These are phyloP conservation scores for Caenorhabditis sp. DNA, from an alignment of 2,888 invertebrate genomes.

Conservation along the genomic window DNA sequence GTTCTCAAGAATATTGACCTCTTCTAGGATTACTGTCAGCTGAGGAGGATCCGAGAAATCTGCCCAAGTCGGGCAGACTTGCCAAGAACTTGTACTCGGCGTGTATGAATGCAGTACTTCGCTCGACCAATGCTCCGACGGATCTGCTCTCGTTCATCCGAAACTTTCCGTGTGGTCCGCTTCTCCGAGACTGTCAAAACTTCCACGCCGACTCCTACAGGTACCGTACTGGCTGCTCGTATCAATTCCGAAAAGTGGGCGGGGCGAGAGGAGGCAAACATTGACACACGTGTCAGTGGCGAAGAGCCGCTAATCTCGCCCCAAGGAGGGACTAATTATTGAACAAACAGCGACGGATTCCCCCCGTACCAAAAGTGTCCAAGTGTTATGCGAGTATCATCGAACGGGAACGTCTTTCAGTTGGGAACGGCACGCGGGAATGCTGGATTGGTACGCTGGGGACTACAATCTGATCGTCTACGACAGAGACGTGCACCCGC, in stretches of 20 bases:
- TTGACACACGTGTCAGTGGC: slow-evolving; percentile 57
- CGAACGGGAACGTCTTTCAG: slow-evolving; percentile 40
- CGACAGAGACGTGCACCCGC: slow-evolving; percentile 64
- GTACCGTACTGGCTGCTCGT: slow-evolving; percentile 44
- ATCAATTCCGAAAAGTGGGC: slow-evolving; percentile 29
- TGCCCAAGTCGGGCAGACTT: slow-evolving; percentile 45
- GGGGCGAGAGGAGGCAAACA: slow-evolving; percentile 43
- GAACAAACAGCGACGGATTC: slow-evolving; percentile 37
- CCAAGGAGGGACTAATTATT: slow-evolving; percentile 50
- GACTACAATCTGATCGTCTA: slow-evolving; percentile 61
- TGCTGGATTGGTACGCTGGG: slow-evolving; percentile 68
- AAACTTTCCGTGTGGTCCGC: slow-evolving; percentile 70
- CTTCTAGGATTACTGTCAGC: slow-evolving; percentile 45
- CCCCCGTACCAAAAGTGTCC: slow-evolving; percentile 14
- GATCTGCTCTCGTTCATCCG: slow-evolving; percentile 62
- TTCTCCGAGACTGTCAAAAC: slow-evolving; percentile 62
- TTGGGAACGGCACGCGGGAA: slow-evolving; percentile 70
- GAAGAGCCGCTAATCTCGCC: slow-evolving; percentile 55
- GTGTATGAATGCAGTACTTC: slow-evolving; percentile 61
- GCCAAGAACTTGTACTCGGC: slow-evolving; percentile 48
- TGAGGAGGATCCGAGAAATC: slow-evolving; percentile 32
- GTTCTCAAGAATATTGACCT: neutral
- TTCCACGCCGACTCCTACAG: slow-evolving; percentile 64
- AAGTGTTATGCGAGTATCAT: slow-evolving; percentile 3
- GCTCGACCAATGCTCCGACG: slow-evolving; percentile 52